Evolutionary conservation across 2,797 vertebrate genomes (phyloP).

Genomic region (Pangasius krempfi): DNA sequence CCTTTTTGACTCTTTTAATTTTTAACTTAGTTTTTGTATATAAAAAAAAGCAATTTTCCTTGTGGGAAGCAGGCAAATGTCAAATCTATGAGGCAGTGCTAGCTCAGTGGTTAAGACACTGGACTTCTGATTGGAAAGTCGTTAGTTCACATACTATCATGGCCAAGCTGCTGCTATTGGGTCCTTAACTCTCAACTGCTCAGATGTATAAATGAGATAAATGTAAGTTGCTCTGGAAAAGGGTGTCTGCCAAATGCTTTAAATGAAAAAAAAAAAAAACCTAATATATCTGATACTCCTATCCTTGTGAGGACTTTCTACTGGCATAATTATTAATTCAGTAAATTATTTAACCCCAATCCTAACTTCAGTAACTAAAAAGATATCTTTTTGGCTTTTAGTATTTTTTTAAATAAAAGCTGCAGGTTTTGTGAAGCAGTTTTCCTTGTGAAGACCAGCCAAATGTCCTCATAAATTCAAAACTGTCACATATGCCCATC

Average conservation of each 20-base stretch:
- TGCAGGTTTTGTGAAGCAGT: not conserved
- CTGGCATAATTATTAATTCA: not conserved
- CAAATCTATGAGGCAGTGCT: not conserved
- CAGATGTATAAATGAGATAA: too few species aligned
- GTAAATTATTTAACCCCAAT: not conserved
- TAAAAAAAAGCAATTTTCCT: not conserved
- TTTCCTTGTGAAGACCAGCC: not conserved
- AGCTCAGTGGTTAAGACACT: too few species aligned
- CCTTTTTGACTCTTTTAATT: not conserved
- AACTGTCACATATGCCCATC: not conserved
- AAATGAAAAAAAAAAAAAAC: too few species aligned
- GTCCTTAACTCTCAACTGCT: too few species aligned
- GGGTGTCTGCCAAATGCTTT: too few species aligned
- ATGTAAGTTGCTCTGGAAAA: too few species aligned
- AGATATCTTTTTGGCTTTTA: not conserved
- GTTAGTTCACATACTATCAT: too few species aligned
- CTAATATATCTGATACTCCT: not conserved
- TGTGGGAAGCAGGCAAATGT: not conserved
- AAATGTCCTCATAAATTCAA: not conserved
- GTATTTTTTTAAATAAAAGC: not conserved
- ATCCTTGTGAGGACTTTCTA: not conserved
- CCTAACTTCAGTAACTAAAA: not conserved
- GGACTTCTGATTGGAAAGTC: too few species aligned
- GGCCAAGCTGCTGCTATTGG: too few species aligned
- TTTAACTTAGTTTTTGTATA: not conserved